Base-by-base conservation (phyloP, 1,140 invertebrate species). In the Teleopsis dalmanni region DNA sequence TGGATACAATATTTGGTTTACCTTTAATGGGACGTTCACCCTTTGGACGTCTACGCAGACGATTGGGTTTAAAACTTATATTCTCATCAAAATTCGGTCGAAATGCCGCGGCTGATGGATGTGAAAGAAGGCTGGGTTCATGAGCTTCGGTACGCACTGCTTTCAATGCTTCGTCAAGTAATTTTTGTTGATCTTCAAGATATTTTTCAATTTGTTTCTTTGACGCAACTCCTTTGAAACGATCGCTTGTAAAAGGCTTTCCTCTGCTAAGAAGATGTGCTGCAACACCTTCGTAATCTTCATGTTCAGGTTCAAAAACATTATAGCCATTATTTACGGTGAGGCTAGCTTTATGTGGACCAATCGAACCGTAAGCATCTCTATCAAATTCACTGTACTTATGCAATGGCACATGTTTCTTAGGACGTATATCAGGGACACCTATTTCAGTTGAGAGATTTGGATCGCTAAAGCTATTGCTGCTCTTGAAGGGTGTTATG, bases 201-300 rank as follows among this genome's bases (percentile, higher is more conserved):
- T 57, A 70, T 1, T 59, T 58, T 34, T 64, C 58, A 14, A 70
- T 65, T 42, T 70, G 66, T 37, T 70, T 67, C 27, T 67, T 62
- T 19, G 66, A 65, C 5, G 66, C 66, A 22, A 64, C 57, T 14
- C n/a, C 57, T 41, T 66, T 67, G 33, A 59, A 66, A 11, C 64
- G 59, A 13, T 67, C 64, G 13, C 59, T 52, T 16, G 13, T 50
- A 21, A 58, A 36, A 53, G 13, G 29, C 25, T 47, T 51, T 7
- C 33, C 33, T 14, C 41, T 18, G 14, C 18, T 42, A 2, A 43
- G 23, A 14, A 42, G 41, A 26, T 33, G n/a, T 19, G 57, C 56
- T 23, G 48, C 51, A n/a, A 58, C 51, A n/a, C n/a, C n/a, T 5
- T 66, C 59, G 26, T 60, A 66, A 8, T 66, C 63, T 11, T 66